Conservation (phyloP, 2,113 vertebrate genomes). For the Coptodon bakossiorum region DNA sequence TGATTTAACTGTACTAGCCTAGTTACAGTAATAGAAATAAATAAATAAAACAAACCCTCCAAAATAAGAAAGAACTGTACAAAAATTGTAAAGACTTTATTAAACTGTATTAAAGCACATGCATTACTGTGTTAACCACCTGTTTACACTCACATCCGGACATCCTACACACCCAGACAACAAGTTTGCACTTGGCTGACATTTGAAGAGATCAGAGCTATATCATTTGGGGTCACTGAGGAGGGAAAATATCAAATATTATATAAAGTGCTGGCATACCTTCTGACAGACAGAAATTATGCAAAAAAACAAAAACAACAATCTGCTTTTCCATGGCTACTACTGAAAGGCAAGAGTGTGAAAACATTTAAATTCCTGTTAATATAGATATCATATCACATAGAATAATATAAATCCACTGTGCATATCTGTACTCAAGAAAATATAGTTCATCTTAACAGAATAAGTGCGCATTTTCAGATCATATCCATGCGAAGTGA, state of each 20-base stretch:
- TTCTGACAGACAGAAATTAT: conserved; percentile 33
- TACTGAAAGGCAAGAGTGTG: conserved; percentile 38
- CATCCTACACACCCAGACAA: neutral
- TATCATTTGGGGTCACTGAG: neutral
- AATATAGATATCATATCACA: conserved; percentile 29
- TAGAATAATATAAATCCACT: conserved; percentile 56
- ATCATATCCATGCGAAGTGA: conserved; percentile 59
- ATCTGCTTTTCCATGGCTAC: conserved; percentile 18
- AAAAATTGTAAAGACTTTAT: conserved; percentile 50
- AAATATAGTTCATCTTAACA: conserved; percentile 52
- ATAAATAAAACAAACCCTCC: neutral
- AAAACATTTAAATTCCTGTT: conserved; percentile 3
- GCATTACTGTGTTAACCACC: neutral
- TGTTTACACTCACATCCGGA: neutral
- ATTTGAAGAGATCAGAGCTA: neutral
- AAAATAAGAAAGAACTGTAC: neutral
- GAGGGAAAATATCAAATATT: neutral
- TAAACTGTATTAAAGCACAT: conserved; percentile 55
- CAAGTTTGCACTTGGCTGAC: neutral
- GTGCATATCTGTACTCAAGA: conserved; percentile 42
- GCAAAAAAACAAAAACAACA: neutral
- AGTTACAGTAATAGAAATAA: neutral
- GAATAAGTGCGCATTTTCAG: conserved; percentile 53
- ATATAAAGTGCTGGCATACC: conserved; percentile 52
- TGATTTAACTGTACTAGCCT: neutral